Evolutionary conservation across 35 echinoderm and acorn worm species (phyloP), one percentile per base, ranked within the genome.

Genomic region (Stichopus chloronotus): DNA sequence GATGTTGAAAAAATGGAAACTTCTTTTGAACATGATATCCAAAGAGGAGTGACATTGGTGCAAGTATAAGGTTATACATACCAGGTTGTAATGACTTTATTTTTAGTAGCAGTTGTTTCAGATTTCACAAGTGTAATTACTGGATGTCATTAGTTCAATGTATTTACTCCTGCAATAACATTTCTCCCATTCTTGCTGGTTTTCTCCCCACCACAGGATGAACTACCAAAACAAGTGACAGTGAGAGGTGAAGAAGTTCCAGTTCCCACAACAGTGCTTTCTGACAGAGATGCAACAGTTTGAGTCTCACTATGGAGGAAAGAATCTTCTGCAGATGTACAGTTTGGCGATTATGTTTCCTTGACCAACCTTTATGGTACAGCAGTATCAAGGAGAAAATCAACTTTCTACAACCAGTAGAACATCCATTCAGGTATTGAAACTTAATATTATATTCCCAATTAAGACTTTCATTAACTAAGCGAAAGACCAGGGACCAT

Each of bases 221-320:
- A 76, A 76, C 72, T 76, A 12, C 72, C 72, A 76, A 76, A 76
- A 76, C 72, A 76, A 76, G 72, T 76, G 16, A 76, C 72, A 76
- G 72, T 76, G 8, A 17, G 72, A 76, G 72, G 72, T 17, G 72
- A 76, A 76, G 4, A 76, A 76, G 72, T 76, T 6, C 72, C 72
- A 12, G 9, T 76, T 0, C 72, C 4, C 72, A 76, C 72, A 0
- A 76, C 3, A 76, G 72, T 76, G 19, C 72, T 76, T 76, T 76
- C 72, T 12, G 72, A 76, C 72, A 76, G 16, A 17, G 72, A 76
- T 6, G 14, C 72, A 76, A 17, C 72, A 76, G 8, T 76, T 5
- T 5, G 10, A 76, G 16, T 11, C 25, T 76, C 72, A 76, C 25
- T 76, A 11, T 76, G 72, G 72, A 76, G 9, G 25, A 8, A 76